These are phyloP conservation scores for Agrotis clavis DNA, from an alignment of 2,888 invertebrate genomes.

Conservation along the genomic window DNA sequence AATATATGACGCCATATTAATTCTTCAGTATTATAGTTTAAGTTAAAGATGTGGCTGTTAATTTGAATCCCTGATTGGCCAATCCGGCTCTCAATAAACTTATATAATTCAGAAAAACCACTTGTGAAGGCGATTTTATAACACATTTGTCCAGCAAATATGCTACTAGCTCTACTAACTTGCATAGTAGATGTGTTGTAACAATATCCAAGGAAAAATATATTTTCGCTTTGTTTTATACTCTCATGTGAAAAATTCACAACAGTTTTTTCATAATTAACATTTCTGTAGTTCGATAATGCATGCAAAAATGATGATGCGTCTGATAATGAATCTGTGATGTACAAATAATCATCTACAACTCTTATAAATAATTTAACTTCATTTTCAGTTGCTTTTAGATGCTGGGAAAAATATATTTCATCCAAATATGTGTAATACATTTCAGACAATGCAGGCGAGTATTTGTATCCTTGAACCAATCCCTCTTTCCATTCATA, in stretches of 20 bases:
- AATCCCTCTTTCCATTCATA: conserved; percentile 87
- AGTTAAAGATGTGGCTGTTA: conserved; percentile 85
- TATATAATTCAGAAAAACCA: conserved; percentile 76
- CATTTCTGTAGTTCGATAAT: conserved; percentile 82
- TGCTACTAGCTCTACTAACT: conserved; percentile 82
- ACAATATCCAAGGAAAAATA: conserved; percentile 84
- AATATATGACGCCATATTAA: conserved; percentile 85
- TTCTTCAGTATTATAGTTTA: conserved; percentile 80
- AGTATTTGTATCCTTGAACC: conserved; percentile 88
- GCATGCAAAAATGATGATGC: conserved; percentile 81
- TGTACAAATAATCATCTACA: conserved; percentile 88
- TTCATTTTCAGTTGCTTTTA: conserved; percentile 65
- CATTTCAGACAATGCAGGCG: conserved; percentile 88
- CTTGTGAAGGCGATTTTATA: conserved; percentile 86
- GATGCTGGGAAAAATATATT: conserved; percentile 76
- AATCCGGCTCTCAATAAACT: conserved; percentile 85
- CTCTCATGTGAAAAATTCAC: conserved; percentile 80
- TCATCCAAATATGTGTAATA: conserved; percentile 85
- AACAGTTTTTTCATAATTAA: conserved; percentile 85
- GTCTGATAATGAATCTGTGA: conserved; percentile 83
- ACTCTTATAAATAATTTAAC: conserved; percentile 83
- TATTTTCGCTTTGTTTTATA: conserved; percentile 76
- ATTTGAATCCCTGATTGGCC: conserved; percentile 86
- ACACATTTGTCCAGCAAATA: conserved; percentile 86
- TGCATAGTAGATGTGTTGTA: conserved; percentile 82